Evolutionary conservation across 2,888 invertebrate genomes (phyloP).

Genomic region (Hypena proboscidalis): DNA sequence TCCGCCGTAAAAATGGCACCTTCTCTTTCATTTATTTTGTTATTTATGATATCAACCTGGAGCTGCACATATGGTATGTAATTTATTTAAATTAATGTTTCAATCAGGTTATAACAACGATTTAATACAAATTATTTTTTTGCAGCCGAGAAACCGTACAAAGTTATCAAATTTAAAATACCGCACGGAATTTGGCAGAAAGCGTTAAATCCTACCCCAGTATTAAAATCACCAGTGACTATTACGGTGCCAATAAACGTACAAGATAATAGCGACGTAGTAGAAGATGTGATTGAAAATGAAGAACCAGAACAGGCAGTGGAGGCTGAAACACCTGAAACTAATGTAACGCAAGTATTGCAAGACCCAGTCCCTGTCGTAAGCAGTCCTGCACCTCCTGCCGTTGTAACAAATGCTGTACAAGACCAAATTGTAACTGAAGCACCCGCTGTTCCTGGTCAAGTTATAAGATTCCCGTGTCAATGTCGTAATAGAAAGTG

Average conservation of each 20-base stretch:
- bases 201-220: constrained; percentile 69
- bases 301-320: constrained; percentile 44
- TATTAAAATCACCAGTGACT: constrained; percentile 73
- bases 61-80: constrained; percentile 50
- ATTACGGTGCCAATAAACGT: constrained; percentile 74
- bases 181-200: constrained; percentile 66
- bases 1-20: constrained; percentile 43
- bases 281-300: constrained; percentile 35
- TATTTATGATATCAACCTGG: constrained; percentile 40
- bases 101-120: too few species aligned
- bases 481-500: constrained; percentile 86
- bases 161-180: constrained; percentile 66
- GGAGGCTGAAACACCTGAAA: constrained; percentile 34
- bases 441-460: constrained; percentile 63
- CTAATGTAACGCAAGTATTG: constrained; percentile 34
- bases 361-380: constrained; percentile 37
- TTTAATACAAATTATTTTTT: too few species aligned
- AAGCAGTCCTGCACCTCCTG: constrained; percentile 38
- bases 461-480: constrained; percentile 86
- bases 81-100: not conserved
- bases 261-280: constrained; percentile 53
- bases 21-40: constrained; percentile 37
- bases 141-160: constrained; percentile 59
- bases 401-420: constrained; percentile 46
- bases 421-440: constrained; percentile 47